A percentile compares a stretch with the other conserved stretches of the same genome.
Conservation (phyloP, 1,140 invertebrate species). For the Drosophila tropicalis region DNA sequence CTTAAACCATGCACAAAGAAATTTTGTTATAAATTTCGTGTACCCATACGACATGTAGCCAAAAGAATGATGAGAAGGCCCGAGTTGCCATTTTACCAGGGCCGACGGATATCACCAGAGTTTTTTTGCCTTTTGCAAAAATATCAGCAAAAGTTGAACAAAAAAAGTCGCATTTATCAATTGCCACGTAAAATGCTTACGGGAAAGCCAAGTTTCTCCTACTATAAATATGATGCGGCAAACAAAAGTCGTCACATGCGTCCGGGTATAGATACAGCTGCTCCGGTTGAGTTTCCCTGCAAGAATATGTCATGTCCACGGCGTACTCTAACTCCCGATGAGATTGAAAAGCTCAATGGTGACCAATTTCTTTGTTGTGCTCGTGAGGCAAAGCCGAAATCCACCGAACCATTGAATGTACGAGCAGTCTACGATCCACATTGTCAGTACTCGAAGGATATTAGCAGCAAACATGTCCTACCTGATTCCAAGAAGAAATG, state of each 20-base stretch:
- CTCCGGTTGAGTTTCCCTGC: constrained; percentile 34
- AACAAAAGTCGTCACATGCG: constrained; percentile 34
- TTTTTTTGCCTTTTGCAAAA: constrained; percentile 28
- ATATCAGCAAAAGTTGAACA: constrained; percentile 6
- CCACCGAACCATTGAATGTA: background rate
- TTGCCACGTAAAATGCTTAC: background rate
- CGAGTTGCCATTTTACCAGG: background rate
- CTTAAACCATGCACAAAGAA: background rate
- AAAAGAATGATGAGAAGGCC: background rate
- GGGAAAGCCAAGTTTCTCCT: constrained; percentile 16
- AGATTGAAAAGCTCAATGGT: background rate
- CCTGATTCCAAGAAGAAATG: background rate
- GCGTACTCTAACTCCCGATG: background rate
- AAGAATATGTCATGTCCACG: constrained; percentile 11
- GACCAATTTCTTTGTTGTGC: background rate
- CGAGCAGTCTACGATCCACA: background rate
- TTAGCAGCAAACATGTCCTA: background rate
- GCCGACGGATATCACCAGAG: constrained; percentile 33
- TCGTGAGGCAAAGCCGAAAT: background rate
- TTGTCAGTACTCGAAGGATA: background rate
- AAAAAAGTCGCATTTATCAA: background rate
- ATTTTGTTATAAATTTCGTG: constrained; percentile 1
- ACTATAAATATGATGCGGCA: constrained; percentile 34
- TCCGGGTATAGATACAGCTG: constrained; percentile 39
- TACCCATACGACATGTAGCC: constrained; percentile 13